phyloP scores from a whole-genome alignment of 2,797 vertebrate genomes.

The Gambelia wislizenii region DNA sequence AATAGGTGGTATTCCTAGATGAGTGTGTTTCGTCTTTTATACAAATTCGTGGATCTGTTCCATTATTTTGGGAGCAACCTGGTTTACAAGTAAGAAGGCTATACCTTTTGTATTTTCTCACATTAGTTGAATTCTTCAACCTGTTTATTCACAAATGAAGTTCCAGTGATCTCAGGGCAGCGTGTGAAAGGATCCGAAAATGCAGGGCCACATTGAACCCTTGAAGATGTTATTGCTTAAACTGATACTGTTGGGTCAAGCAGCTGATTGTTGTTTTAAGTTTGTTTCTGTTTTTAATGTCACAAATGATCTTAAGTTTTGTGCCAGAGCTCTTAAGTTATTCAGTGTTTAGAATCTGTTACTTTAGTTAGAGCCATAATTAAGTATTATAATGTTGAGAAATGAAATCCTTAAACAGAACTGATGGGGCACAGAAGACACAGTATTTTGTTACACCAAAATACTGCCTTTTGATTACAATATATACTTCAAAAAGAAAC shows the following conservation, averaged over 20 bases:
- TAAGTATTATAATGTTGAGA: background rate
- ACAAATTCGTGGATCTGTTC: conserved; percentile 96
- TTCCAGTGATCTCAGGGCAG: background rate
- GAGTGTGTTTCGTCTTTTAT: conserved; percentile 96
- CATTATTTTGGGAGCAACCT: conserved; percentile 98
- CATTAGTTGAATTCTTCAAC: background rate
- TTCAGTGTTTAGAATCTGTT: background rate
- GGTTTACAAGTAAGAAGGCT: conserved; percentile 90
- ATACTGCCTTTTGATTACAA: background rate
- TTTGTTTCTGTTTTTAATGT: background rate
- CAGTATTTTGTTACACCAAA: background rate
- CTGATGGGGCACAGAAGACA: too few relatives aligned
- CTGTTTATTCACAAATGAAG: background rate
- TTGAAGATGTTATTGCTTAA: background rate
- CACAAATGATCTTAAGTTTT: background rate
- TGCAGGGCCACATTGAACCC: background rate
- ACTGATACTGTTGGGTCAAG: background rate
- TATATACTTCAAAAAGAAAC: background rate
- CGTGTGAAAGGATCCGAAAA: background rate
- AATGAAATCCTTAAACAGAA: background rate
- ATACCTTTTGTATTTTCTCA: background rate
- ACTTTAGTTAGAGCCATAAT: background rate
- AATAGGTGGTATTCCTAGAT: conserved; percentile 94
- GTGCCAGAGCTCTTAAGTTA: background rate
- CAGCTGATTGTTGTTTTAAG: background rate